Evolutionary conservation across 1,140 invertebrate genomes (phyloP).

Genomic region (Saccostrea cuccullata): DNA sequence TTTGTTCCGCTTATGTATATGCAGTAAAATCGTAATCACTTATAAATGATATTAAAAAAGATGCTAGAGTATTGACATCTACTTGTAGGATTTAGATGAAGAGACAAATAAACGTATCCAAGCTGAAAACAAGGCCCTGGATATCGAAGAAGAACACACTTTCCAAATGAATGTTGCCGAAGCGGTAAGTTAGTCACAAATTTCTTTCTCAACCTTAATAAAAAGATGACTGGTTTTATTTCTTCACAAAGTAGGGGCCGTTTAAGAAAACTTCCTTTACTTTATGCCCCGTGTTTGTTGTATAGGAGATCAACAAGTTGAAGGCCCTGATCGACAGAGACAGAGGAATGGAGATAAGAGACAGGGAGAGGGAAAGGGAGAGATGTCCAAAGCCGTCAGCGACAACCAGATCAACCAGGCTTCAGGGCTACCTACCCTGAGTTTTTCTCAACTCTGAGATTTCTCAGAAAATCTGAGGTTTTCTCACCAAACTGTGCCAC

Average conservation of each 20-base stretch:
- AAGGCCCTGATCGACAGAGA: constrained; percentile 62
- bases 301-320: constrained; percentile 57
- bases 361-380: constrained; percentile 63
- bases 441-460: too few species aligned
- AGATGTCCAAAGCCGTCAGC: constrained; percentile 49
- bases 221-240: neutral
- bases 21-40: too few species aligned
- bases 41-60: too few species aligned
- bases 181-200: constrained; percentile 49
- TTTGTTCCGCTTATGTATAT: too few species aligned
- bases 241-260: too few species aligned
- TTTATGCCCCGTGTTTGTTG: neutral
- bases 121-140: constrained; percentile 61
- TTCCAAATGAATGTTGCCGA: constrained; percentile 59
- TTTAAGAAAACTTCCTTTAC: neutral
- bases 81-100: constrained; percentile 67
- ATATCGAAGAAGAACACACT: constrained; percentile 63
- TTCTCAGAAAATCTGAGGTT: too few species aligned
- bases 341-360: constrained; percentile 59
- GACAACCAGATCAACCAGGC: constrained; percentile 39
- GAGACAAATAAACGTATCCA: constrained; percentile 68
- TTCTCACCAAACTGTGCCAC: too few species aligned
- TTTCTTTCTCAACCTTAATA: neutral
- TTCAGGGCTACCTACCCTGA: too few species aligned
- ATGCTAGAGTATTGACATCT: constrained; percentile 37